These are phyloP conservation scores for Podarcis muralis DNA, from an alignment of 2,113 vertebrate species.

Conservation along the genomic window DNA sequence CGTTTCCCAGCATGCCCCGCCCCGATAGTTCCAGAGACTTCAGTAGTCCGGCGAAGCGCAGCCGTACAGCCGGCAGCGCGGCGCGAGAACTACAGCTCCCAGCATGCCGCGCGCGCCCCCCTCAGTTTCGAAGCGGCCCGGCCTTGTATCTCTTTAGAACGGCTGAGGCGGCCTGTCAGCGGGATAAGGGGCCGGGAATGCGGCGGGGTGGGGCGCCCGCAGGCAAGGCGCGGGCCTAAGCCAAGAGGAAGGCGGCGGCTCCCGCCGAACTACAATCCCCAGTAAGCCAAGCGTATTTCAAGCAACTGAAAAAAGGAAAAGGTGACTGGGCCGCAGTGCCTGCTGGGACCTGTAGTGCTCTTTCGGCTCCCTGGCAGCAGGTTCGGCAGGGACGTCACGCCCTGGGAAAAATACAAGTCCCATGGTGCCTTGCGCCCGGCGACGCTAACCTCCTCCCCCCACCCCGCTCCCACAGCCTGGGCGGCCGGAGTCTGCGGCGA, in stretches of 20 bases:
- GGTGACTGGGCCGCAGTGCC: neutral
- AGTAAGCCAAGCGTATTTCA: neutral
- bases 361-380: neutral
- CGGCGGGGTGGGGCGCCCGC: too few relatives aligned
- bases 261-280: neutral
- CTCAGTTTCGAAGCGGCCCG: neutral
- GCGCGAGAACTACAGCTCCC: conserved; percentile 61
- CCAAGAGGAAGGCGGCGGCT: neutral
- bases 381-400: neutral
- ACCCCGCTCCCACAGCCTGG: conserved; percentile 43
- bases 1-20: neutral
- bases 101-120: conserved; percentile 7
- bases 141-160: neutral
- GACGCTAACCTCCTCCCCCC: conserved; percentile 27
- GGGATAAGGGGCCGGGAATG: neutral
- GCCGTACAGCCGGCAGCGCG: neutral
- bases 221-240: too few relatives aligned
- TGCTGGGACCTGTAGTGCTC: conserved; percentile 63
- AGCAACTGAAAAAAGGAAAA: neutral
- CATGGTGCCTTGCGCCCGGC: conserved; percentile 47
- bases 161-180: too few relatives aligned
- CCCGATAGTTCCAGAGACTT: neutral
- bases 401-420: conserved; percentile 62
- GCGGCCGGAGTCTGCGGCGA: conserved; percentile 45
- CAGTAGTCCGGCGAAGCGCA: neutral